A percentile compares a stretch with the other conserved stretches of the same genome.
Conservation (phyloP, 2,113 vertebrate species). For the Empidonax alnorum region DNA sequence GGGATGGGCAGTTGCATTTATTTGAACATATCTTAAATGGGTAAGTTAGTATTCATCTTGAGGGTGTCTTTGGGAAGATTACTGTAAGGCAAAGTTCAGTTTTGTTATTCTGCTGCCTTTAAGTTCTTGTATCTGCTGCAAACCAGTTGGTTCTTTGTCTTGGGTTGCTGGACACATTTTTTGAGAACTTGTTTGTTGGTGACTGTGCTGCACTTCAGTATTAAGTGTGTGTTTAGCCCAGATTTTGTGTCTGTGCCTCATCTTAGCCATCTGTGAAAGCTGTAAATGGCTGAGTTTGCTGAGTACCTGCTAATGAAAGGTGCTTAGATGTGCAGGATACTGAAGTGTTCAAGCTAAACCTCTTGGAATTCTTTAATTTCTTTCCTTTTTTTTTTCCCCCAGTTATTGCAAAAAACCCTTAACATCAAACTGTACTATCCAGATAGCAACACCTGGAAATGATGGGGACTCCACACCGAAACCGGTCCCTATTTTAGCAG, state of each 20-base stretch:
- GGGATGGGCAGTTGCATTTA: constrained; percentile 93
- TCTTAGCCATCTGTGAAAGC: background rate
- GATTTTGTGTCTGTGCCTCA: background rate
- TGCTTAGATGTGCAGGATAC: background rate
- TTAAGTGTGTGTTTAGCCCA: background rate
- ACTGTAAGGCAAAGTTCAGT: background rate
- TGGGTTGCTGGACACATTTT: background rate
- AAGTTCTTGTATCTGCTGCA: background rate
- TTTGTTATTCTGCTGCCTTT: background rate
- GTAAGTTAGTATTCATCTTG: constrained; percentile 76
- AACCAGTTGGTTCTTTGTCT: background rate
- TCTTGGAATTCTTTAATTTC: background rate
- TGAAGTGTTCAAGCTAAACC: background rate
- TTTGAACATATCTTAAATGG: constrained; percentile 98
- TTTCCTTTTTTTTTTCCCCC: background rate
- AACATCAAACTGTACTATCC: constrained; percentile 87
- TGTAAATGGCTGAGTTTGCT: background rate
- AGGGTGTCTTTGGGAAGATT: background rate
- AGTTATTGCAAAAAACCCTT: constrained; percentile 96
- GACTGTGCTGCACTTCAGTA: background rate
- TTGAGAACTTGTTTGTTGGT: background rate
- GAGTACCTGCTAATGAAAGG: background rate
- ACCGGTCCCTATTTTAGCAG: constrained; percentile 89
- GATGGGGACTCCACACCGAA: constrained; percentile 80
- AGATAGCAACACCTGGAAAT: constrained; percentile 86